phyloP scores from a whole-genome alignment of 2,113 vertebrate genomes.

The Melierax canorus region DNA sequence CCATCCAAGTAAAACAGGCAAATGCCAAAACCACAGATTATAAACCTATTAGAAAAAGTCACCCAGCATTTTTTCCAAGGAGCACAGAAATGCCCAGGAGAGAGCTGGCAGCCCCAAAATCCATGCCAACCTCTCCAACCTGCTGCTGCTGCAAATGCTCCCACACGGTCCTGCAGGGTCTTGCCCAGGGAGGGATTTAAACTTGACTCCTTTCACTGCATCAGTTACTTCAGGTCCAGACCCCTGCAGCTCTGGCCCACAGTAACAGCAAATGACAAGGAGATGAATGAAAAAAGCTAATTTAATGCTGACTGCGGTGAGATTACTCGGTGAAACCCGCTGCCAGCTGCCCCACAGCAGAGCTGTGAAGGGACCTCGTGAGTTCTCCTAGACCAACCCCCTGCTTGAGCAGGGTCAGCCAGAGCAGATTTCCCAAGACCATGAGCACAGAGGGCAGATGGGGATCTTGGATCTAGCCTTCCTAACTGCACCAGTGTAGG shows the following conservation, averaged over 20 bases:
- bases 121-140: background rate
- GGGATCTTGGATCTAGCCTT: background rate
- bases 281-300: background rate
- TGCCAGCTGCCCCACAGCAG: background rate
- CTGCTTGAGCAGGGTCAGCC: background rate
- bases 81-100: background rate
- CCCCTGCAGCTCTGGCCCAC: background rate
- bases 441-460: background rate
- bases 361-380: background rate
- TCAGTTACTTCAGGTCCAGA: background rate
- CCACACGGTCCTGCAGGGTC: background rate
- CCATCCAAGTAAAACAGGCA: background rate
- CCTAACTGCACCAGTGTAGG: background rate
- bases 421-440: background rate
- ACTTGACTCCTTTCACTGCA: background rate
- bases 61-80: fast-evolving
- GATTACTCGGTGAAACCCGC: background rate
- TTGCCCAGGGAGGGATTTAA: background rate
- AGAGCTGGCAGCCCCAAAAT: fast-evolving
- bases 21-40: background rate
- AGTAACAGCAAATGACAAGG: background rate
- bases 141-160: background rate
- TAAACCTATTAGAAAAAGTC: background rate
- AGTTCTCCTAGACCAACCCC: background rate
- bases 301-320: background rate